Conservation (phyloP, 2,113 vertebrate species). For the Eleginops maclovinus region DNA sequence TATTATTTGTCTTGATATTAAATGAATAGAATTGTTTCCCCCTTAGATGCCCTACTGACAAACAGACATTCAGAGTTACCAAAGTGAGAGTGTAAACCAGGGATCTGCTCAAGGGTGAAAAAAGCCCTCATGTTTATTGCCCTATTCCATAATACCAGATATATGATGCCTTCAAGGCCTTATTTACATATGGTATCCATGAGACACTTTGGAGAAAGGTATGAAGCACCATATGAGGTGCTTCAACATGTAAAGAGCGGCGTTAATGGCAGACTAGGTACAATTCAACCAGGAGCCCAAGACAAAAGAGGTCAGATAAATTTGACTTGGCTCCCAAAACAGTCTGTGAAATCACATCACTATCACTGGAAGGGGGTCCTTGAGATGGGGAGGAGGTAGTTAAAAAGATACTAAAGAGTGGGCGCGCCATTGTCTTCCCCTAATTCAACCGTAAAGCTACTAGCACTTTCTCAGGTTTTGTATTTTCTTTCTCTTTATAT, state of each 20-base stretch:
- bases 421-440: slow-evolving; percentile 57
- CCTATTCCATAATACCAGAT: slow-evolving; percentile 44
- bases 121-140: slow-evolving; percentile 29
- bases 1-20: neutral
- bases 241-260: slow-evolving; percentile 73
- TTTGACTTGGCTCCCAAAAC: slow-evolving; percentile 73
- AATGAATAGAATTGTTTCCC: neutral
- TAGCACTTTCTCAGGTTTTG: slow-evolving; percentile 56
- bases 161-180: slow-evolving; percentile 67
- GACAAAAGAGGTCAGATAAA: slow-evolving; percentile 76
- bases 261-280: slow-evolving; percentile 80
- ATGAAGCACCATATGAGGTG: slow-evolving; percentile 75
- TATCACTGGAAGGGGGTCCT: slow-evolving; percentile 72
- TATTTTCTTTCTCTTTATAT: neutral
- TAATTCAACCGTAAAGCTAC: slow-evolving; percentile 68
- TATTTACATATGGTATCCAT: slow-evolving; percentile 77
- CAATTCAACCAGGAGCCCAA: slow-evolving; percentile 73
- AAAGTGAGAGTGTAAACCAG: slow-evolving; percentile 43
- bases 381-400: slow-evolving; percentile 70
- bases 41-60: too few relatives aligned
- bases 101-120: neutral
- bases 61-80: neutral
- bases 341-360: slow-evolving; percentile 80
- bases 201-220: slow-evolving; percentile 63
- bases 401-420: slow-evolving; percentile 80